Conservation (phyloP, 2,797 vertebrate species). For the Distichodus sexfasciatus region DNA sequence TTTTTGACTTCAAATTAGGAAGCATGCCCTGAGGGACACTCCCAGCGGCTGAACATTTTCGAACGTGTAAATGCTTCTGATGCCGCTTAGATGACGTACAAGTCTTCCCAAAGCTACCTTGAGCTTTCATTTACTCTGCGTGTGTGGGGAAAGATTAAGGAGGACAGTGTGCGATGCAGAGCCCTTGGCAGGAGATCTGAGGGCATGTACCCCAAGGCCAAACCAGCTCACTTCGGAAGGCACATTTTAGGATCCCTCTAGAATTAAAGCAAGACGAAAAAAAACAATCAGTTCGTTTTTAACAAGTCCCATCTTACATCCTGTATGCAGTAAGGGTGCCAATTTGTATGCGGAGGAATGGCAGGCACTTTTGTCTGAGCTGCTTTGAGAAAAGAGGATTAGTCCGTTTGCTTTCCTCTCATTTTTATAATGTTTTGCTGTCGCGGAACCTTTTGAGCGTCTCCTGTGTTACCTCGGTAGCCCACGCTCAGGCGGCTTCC, state of each 20-base stretch:
- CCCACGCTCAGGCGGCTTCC: conserved; percentile 45
- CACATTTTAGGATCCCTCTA: conserved; percentile 38
- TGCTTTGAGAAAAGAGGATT: conserved; percentile 60
- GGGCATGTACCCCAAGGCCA: conserved; percentile 55
- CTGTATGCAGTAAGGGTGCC: conserved; percentile 62
- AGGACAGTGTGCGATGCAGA: conserved; percentile 58
- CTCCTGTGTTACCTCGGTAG: conserved; percentile 44
- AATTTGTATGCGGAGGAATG: conserved; percentile 64
- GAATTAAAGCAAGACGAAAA: conserved; percentile 19
- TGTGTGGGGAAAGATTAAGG: conserved; percentile 63
- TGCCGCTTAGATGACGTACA: conserved; percentile 42
- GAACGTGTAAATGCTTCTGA: conserved; percentile 42
- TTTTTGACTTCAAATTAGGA: conserved; percentile 47
- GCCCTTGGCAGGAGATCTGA: conserved; percentile 59
- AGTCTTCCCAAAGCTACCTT: conserved; percentile 27
- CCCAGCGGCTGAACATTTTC: conserved; percentile 66
- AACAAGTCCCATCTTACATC: conserved; percentile 47
- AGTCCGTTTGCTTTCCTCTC: conserved; percentile 64
- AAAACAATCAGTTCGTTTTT: conserved; percentile 43
- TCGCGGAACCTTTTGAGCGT: conserved; percentile 29
- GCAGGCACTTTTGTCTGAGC: conserved; percentile 60
- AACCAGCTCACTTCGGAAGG: conserved; percentile 56
- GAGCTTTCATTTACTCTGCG: conserved; percentile 45
- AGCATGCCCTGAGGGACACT: conserved; percentile 40
- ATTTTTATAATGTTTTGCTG: conserved; percentile 60